A percentile compares a stretch with the other conserved stretches of the same genome.
These are phyloP conservation scores for Adelognathus sp. DNA, from an alignment of 2,888 invertebrate genomes.

Conservation along the genomic window DNA sequence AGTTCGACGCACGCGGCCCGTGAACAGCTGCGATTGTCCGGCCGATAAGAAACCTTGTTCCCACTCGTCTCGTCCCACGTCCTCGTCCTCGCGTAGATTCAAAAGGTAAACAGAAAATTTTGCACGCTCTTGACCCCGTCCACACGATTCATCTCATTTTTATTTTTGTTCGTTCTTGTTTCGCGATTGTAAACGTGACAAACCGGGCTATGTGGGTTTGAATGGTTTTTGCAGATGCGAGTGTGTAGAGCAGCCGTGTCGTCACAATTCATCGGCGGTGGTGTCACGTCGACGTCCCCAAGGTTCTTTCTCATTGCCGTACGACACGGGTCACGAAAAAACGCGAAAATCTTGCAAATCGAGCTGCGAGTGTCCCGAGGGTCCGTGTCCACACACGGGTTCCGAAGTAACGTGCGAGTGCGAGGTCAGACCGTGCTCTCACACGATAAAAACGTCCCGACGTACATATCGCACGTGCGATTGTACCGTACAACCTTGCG, in stretches of 20 bases:
- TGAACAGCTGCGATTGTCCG: constrained; percentile 75
- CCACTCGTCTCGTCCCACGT: constrained; percentile 70
- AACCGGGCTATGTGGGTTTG: too few relatives aligned
- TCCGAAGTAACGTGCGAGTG: constrained; percentile 67
- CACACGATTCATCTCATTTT: too few relatives aligned
- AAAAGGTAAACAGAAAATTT: constrained; percentile 75
- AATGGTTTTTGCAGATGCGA: constrained; percentile 74
- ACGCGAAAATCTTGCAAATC: constrained; percentile 46
- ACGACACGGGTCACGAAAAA: constrained; percentile 34
- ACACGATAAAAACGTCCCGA: constrained; percentile 72
- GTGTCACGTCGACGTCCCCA: constrained; percentile 67
- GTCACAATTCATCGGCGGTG: constrained; percentile 66
- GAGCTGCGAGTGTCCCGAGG: constrained; percentile 70
- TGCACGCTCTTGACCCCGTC: too few relatives aligned
- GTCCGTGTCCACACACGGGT: constrained; percentile 55
- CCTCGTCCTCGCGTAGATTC: constrained; percentile 65
- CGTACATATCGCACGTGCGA: constrained; percentile 71
- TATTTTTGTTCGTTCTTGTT: too few relatives aligned
- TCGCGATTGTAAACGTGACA: too few relatives aligned
- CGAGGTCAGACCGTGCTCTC: constrained; percentile 72
- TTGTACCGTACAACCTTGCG: constrained; percentile 71
- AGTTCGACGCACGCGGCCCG: constrained; percentile 74
- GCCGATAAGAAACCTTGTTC: constrained; percentile 75
- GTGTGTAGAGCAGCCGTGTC: constrained; percentile 74
- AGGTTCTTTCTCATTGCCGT: constrained; percentile 65